phyloP scores from a whole-genome alignment of 2,888 invertebrate species.

The Gymnocheta viridis region DNA sequence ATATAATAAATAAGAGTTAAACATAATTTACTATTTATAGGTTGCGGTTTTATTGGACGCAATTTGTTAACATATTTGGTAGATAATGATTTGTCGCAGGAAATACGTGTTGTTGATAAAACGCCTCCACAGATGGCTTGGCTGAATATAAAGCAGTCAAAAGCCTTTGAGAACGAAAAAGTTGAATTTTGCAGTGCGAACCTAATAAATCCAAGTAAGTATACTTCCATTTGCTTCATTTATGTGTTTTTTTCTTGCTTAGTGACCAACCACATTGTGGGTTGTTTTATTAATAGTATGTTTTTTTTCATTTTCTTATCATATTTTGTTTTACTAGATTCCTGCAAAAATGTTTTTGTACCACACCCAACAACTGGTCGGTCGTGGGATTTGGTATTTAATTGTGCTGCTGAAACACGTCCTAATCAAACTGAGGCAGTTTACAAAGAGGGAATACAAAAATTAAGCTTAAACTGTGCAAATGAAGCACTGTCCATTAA shows the following conservation, averaged over 20 bases:
- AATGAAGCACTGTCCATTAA: constrained; percentile 87
- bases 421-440: constrained; percentile 94
- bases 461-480: constrained; percentile 92
- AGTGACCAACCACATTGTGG: constrained; percentile 7
- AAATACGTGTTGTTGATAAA: constrained; percentile 93
- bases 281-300: constrained; percentile 2
- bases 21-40: constrained; percentile 82
- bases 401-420: constrained; percentile 96
- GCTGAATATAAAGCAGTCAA: constrained; percentile 89
- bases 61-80: constrained; percentile 92
- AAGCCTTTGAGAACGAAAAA: constrained; percentile 88
- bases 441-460: constrained; percentile 93
- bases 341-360: constrained; percentile 90
- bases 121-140: constrained; percentile 96
- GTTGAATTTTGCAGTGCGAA: constrained; percentile 96
- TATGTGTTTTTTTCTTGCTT: not conserved
- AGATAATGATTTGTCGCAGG: constrained; percentile 88
- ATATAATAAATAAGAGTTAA: no score
- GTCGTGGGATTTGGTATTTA: constrained; percentile 90
- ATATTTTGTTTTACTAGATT: constrained; percentile 84
- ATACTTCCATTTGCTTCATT: constrained; percentile 29
- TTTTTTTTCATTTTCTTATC: constrained; percentile 21
- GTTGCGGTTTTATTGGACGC: constrained; percentile 96
- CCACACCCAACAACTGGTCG: constrained; percentile 83
- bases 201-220: constrained; percentile 92